phyloP scores from a whole-genome alignment of 2,113 vertebrate genomes.

The Alethe castanea region DNA sequence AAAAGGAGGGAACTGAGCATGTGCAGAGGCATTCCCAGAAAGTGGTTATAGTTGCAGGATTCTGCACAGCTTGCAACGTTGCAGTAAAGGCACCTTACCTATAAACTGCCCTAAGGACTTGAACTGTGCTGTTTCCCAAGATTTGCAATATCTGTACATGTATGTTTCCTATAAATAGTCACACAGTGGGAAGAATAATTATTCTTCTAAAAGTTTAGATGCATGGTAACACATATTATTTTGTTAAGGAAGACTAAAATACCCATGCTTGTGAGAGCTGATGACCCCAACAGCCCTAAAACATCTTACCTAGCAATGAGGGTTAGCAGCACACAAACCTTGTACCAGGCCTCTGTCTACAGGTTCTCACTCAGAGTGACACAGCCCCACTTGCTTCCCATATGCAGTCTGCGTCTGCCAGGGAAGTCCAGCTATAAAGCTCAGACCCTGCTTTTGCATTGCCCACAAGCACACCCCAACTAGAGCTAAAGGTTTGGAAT shows the following conservation, averaged over 20 bases:
- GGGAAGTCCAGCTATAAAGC: background rate
- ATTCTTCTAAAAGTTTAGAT: background rate
- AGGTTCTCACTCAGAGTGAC: background rate
- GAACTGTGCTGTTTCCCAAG: background rate
- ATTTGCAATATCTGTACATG: background rate
- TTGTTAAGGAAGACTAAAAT: background rate
- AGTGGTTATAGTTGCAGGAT: background rate
- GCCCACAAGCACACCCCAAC: background rate
- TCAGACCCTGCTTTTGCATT: background rate
- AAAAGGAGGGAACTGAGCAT: background rate
- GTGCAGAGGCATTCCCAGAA: background rate
- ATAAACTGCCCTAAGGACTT: background rate
- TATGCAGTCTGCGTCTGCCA: background rate
- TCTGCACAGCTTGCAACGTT: background rate
- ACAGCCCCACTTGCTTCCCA: background rate
- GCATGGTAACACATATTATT: background rate
- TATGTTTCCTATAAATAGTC: background rate
- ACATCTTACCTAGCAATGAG: background rate
- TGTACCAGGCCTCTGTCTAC: background rate
- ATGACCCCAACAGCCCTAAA: background rate
- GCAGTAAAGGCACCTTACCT: background rate
- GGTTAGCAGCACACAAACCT: background rate
- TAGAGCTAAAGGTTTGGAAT: background rate
- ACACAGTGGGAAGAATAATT: background rate
- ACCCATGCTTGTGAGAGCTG: background rate